Percentiles rank a stretch among this genome's conserved stretches.
phyloP scores from a whole-genome alignment of 2,797 vertebrate genomes.

The Mustela erminea region DNA sequence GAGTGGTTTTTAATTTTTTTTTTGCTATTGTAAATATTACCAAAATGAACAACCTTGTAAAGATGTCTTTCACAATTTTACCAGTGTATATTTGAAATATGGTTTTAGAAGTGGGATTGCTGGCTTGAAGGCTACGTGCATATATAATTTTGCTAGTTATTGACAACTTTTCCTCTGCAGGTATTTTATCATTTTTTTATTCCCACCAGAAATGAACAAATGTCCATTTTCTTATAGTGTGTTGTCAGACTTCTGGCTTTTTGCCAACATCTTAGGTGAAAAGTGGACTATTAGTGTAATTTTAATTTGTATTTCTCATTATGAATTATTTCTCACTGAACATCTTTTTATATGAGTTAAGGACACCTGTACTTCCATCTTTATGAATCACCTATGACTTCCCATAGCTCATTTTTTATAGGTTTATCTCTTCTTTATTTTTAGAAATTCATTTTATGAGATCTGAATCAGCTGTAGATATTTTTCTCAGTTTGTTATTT shows the following conservation, averaged over 20 bases:
- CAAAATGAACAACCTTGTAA: not conserved
- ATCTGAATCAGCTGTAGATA: not conserved
- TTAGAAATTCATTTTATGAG: constrained; percentile 26
- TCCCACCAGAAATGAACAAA: not conserved
- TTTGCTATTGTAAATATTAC: not conserved
- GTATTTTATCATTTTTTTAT: not conserved
- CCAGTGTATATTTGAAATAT: not conserved
- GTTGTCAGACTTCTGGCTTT: not conserved
- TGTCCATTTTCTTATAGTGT: not conserved
- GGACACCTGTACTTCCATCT: not conserved
- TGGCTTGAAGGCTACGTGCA: not conserved
- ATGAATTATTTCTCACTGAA: not conserved
- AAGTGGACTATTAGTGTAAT: not conserved
- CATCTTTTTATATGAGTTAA: not conserved
- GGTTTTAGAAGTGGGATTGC: constrained; percentile 18
- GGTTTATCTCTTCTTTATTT: not conserved
- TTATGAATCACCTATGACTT: not conserved
- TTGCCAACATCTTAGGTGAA: not conserved
- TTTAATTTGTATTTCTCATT: constrained; percentile 34
- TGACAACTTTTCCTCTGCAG: not conserved
- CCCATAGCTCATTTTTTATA: not conserved
- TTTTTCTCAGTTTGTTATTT: constrained; percentile 20
- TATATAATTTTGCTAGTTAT: constrained; percentile 22
- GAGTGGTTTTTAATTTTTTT: not conserved
- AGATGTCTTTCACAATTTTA: not conserved